phyloP scores from a whole-genome alignment of 2,113 vertebrate genomes.

The Onychorhynchus coronatus region DNA sequence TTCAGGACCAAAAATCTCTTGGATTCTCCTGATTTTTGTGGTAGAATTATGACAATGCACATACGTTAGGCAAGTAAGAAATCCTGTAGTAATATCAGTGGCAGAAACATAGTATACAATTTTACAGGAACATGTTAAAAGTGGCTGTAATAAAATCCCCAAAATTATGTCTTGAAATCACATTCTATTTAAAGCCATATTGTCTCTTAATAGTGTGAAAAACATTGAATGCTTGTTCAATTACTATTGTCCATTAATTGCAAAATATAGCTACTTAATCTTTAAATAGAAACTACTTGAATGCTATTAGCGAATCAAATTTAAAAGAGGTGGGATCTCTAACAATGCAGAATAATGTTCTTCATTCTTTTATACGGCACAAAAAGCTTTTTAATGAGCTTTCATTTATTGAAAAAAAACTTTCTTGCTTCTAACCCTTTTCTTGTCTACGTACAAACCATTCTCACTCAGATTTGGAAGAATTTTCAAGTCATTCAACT shows the following conservation, averaged over 20 bases:
- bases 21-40: conserved; percentile 9
- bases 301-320: conserved; percentile 23
- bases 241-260: conserved; percentile 28
- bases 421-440: neutral
- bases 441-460: neutral
- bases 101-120: neutral
- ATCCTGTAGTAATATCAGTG: neutral
- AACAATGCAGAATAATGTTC: conserved; percentile 33
- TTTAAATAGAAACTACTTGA: conserved; percentile 50
- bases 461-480: neutral
- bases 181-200: conserved; percentile 22
- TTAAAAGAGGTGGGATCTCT: conserved; percentile 36
- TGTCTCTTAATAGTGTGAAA: neutral
- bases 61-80: neutral
- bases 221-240: conserved; percentile 6
- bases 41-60: neutral
- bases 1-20: conserved; percentile 24
- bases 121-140: neutral
- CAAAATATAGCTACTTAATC: conserved; percentile 1
- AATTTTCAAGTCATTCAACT: neutral
- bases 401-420: neutral
- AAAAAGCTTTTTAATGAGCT: neutral
- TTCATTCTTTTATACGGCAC: neutral
- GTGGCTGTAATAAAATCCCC: neutral
- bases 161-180: neutral